Evolutionary conservation across 1,140 invertebrate species (phyloP), one percentile per base, ranked within the genome.

Genomic region (Lordiphosa mommai): DNA sequence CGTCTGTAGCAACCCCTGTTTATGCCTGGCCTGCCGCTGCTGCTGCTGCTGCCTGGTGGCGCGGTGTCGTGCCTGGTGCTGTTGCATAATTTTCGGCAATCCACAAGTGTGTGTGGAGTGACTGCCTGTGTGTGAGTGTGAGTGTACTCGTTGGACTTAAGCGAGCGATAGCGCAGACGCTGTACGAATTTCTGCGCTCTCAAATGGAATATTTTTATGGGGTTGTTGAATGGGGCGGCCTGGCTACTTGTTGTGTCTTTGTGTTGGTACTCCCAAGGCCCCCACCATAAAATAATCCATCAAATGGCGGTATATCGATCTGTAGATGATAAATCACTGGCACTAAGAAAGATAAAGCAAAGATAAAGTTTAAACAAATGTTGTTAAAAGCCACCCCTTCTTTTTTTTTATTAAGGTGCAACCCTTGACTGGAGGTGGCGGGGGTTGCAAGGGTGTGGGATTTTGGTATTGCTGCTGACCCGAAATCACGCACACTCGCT

Each of bases 1-100:
- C 23, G 38, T 23, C 17, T 16, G 14, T 41, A 20, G n/a, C 38
- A 41, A 12, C 4, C 5, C 13, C 36, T 43, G n/a, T 13, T 10
- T 43, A 10, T 27, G 2, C 16, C 29, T 30, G 27, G 3, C 29
- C 10, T 33, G 44, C 29, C 41, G 27, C 47, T 27, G 14, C 7
- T 57, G 12, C 36, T 32, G 12, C 29, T 37, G 8, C 41, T 47
- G 47, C 29, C 16, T 20, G 61, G 10, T 36, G 14, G 34, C 40
- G 12, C 27, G 40, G 40, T 43, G 27, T 23, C 17, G 40, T 43
- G 40, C 40, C 40, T 65, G 64, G 64, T 79, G 76, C 74, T 80
- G 74, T 84, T 80, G 76, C 77, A 80, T 82, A 82, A 84, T 82
- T 82, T 84, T 84, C 77, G 79, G 68, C 79, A 86, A 73, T 85